Evolutionary conservation across 2,113 vertebrate genomes (phyloP).

Genomic region (Dipodomys merriami): DNA sequence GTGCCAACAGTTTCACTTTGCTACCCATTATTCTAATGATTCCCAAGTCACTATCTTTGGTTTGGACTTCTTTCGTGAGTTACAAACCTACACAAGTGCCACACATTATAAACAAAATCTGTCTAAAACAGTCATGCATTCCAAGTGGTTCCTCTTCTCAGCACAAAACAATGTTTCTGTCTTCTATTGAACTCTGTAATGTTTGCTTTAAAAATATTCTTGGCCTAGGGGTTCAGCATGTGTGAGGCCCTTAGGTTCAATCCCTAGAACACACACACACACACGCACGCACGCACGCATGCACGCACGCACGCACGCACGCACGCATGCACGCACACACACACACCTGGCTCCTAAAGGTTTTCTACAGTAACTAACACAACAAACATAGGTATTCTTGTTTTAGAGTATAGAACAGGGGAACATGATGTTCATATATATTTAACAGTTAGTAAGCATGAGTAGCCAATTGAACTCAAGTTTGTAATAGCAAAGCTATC

Average conservation of each 20-base stretch:
- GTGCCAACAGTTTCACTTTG: neutral
- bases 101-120: neutral
- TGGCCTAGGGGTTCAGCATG: too few relatives aligned
- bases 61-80: neutral
- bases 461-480: neutral
- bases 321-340: too few relatives aligned
- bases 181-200: neutral
- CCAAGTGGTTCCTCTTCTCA: neutral
- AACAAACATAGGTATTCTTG: constrained; percentile 8
- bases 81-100: neutral
- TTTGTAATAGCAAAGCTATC: constrained; percentile 21
- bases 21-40: neutral
- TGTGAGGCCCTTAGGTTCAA: too few relatives aligned
- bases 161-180: constrained; percentile 19
- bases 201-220: constrained; percentile 43
- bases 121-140: neutral
- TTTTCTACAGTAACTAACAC: constrained; percentile 8
- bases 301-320: too few relatives aligned
- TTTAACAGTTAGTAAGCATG: neutral
- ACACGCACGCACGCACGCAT: too few relatives aligned
- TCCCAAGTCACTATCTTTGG: neutral
- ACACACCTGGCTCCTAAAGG: neutral
- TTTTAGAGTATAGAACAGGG: neutral
- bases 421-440: neutral
- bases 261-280: too few relatives aligned